Evolutionary conservation across 2,888 invertebrate species (phyloP).

Genomic region (Brachyopa scutellaris): DNA sequence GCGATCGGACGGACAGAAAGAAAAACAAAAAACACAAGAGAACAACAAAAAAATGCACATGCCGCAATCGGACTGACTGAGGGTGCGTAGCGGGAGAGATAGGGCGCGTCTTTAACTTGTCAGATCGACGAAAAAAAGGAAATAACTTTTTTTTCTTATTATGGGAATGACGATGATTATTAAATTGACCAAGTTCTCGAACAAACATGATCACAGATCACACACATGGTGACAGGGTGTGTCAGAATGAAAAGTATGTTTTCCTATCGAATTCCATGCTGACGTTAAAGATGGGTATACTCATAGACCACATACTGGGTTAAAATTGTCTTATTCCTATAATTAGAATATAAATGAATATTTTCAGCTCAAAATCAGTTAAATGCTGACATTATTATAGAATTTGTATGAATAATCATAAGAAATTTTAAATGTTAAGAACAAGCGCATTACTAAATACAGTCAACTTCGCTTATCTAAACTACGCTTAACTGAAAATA

Average conservation of each 20-base stretch:
- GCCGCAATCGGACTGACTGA: constrained; percentile 39
- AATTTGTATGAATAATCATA: too few species aligned
- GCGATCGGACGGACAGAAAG: constrained; percentile 57
- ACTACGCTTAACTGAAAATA: too few species aligned
- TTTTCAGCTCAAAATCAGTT: too few species aligned
- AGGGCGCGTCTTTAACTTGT: constrained; percentile 67
- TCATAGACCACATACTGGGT: too few species aligned
- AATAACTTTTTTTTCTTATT: neutral
- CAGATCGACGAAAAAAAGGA: constrained; percentile 18
- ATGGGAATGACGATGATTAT: constrained; percentile 47
- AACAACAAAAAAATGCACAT: constrained; percentile 57
- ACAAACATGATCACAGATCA: constrained; percentile 49
- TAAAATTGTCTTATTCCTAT: too few species aligned
- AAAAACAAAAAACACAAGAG: constrained; percentile 19
- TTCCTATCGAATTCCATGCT: too few species aligned
- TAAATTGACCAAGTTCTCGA: constrained; percentile 60
- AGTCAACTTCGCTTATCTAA: too few species aligned
- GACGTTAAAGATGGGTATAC: too few species aligned
- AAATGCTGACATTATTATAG: too few species aligned
- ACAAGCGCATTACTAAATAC: too few species aligned
- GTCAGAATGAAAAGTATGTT: neutral
- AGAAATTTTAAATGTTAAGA: too few species aligned
- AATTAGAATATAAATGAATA: too few species aligned
- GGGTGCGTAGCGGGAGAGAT: constrained; percentile 71
- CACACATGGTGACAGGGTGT: constrained; percentile 53